These are phyloP conservation scores for Cantharis rufa DNA, from an alignment of 2,888 invertebrate species.

Conservation along the genomic window DNA sequence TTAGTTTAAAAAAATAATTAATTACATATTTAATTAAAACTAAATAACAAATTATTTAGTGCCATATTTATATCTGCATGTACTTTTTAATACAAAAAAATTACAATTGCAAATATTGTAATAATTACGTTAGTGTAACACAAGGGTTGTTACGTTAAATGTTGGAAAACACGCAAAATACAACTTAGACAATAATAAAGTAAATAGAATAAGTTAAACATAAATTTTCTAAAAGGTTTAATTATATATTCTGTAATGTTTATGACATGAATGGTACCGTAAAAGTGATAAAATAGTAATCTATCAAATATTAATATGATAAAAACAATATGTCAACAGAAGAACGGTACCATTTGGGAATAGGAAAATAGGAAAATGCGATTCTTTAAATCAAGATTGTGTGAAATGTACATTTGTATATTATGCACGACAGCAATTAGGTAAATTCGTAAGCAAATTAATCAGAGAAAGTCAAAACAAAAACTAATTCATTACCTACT, in stretches of 20 bases:
- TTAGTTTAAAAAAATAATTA: background rate
- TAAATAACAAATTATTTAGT: slow-evolving; percentile 3
- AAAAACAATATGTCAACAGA: background rate
- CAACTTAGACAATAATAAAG: background rate
- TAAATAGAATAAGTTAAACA: background rate
- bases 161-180: background rate
- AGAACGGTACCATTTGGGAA: background rate
- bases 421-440: background rate
- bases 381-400: background rate
- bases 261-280: background rate
- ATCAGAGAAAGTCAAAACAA: background rate
- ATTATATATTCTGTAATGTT: background rate
- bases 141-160: background rate
- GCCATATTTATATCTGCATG: background rate
- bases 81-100: background rate
- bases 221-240: background rate
- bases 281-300: background rate
- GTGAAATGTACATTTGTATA: background rate
- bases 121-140: background rate
- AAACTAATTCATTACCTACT: background rate
- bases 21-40: background rate
- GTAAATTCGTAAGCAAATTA: background rate
- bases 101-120: background rate
- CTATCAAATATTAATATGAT: background rate
- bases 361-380: background rate